Conservation (phyloP, 1,140 invertebrate genomes). For the Drosophila sechellia region DNA sequence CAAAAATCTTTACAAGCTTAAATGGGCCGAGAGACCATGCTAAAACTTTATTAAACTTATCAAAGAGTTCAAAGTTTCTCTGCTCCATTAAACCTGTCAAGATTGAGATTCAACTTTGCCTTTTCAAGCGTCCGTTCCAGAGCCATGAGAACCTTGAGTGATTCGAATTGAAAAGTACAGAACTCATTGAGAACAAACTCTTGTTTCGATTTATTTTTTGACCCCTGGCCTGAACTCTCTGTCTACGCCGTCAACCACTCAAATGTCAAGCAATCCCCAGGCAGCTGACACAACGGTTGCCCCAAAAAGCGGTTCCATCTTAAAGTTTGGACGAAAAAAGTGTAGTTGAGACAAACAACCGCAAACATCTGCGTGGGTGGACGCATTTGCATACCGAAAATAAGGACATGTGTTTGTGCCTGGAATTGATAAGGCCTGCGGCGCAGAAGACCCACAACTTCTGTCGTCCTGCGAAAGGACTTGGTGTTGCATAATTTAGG, state of each 20-base stretch:
- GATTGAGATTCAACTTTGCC: slow-evolving; percentile 5
- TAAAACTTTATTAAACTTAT: background rate
- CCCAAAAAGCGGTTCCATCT: slow-evolving; percentile 25
- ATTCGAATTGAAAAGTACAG: slow-evolving; percentile 25
- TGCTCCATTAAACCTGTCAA: slow-evolving; percentile 9
- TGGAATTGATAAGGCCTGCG: slow-evolving; percentile 47
- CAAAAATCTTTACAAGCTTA: too few species aligned
- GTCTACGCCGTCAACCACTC: slow-evolving; percentile 2
- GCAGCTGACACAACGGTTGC: slow-evolving; percentile 19
- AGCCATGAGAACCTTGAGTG: slow-evolving; percentile 13
- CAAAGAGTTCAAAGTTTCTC: slow-evolving; percentile 8
- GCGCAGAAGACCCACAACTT: slow-evolving; percentile 9
- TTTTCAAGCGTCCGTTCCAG: background rate
- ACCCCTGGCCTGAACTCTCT: slow-evolving; percentile 10
- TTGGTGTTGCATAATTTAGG: slow-evolving; percentile 54
- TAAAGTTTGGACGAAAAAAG: slow-evolving; percentile 39
- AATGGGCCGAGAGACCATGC: too few species aligned
- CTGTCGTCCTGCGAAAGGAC: slow-evolving; percentile 16
- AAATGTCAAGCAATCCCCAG: slow-evolving; percentile 27
- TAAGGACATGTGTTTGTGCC: slow-evolving; percentile 56
- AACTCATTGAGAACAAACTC: slow-evolving; percentile 21
- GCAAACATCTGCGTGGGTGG: slow-evolving; percentile 54
- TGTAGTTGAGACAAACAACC: slow-evolving; percentile 52
- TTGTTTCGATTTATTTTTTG: slow-evolving; percentile 13
- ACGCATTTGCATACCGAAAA: slow-evolving; percentile 32